phyloP scores from a whole-genome alignment of 1,140 invertebrate species.

The Neocloeon triangulifer region DNA sequence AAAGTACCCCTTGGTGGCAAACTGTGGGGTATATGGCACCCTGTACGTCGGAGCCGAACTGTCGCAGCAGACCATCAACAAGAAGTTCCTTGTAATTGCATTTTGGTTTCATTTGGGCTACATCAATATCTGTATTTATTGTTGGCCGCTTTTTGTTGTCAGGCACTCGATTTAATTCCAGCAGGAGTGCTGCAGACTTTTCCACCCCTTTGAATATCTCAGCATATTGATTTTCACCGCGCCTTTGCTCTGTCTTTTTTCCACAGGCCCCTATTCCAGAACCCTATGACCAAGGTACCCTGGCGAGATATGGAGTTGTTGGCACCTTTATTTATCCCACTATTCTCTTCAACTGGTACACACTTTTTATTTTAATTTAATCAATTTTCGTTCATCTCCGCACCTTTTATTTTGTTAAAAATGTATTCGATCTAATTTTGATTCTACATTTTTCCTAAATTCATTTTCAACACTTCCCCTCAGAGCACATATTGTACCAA shows the following conservation, averaged over 20 bases:
- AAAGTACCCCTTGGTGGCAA: slow-evolving; percentile 36
- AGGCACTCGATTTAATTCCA: neutral
- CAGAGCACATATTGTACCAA: no score
- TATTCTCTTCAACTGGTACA: slow-evolving; percentile 33
- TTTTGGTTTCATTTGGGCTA: neutral
- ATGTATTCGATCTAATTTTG: no score
- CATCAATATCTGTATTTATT: neutral
- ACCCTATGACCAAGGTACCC: slow-evolving; percentile 24
- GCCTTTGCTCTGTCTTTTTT: slow-evolving; percentile 8
- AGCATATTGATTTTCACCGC: neutral
- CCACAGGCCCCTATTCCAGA: slow-evolving; percentile 18
- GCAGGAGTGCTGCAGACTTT: slow-evolving; percentile 1
- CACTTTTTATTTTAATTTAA: slow-evolving; percentile 7
- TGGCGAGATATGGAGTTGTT: slow-evolving; percentile 31
- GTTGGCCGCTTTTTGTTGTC: neutral
- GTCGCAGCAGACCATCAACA: slow-evolving; percentile 47
- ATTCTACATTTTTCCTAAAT: no score
- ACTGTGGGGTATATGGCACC: slow-evolving; percentile 48
- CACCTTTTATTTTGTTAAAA: no score
- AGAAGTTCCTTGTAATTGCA: slow-evolving; percentile 28
- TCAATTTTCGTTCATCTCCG: no score
- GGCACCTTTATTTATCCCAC: slow-evolving; percentile 32
- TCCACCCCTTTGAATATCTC: slow-evolving; percentile 8
- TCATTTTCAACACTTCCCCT: no score
- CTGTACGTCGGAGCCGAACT: slow-evolving; percentile 57